phyloP scores from a whole-genome alignment of 2,888 invertebrate genomes.

The Ganaspis brasiliensis region DNA sequence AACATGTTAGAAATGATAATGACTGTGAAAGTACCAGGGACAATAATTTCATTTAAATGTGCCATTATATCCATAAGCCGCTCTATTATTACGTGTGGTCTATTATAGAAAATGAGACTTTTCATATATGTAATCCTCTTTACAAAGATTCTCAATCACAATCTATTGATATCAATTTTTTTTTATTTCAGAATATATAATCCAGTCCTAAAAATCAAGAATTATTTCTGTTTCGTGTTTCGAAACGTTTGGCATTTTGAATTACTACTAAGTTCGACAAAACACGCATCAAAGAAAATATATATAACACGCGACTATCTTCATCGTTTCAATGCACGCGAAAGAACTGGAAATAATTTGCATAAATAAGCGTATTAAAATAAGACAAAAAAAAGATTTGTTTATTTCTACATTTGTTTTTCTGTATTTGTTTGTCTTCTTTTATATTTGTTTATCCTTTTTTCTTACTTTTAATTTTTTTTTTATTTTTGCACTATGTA shows the following conservation, averaged over 20 bases:
- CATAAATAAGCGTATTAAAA: conserved; percentile 24
- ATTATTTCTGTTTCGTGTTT: not conserved
- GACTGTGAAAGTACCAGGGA: conserved; percentile 48
- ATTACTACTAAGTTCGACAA: conserved; percentile 22
- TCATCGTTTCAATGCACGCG: conserved; percentile 34
- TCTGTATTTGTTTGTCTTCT: no score
- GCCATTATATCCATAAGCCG: conserved; percentile 62
- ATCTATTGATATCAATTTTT: not conserved
- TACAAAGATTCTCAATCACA: not conserved
- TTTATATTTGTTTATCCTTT: no score
- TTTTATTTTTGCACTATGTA: no score
- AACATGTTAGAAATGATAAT: conserved; percentile 64
- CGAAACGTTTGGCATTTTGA: conserved; percentile 22
- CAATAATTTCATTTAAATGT: conserved; percentile 70
- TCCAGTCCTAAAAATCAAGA: not conserved
- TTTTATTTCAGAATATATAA: not conserved
- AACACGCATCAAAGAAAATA: conserved; percentile 30
- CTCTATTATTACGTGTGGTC: conserved; percentile 69
- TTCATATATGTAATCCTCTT: conserved; percentile 56
- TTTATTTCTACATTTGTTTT: no score
- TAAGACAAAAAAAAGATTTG: not conserved
- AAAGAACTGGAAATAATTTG: conserved; percentile 2
- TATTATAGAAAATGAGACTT: conserved; percentile 60
- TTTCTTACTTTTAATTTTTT: no score
- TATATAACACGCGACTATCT: conserved; percentile 40